A percentile compares a stretch with the other conserved stretches of the same genome.
These are phyloP conservation scores for Alectoris magna DNA, from an alignment of 2,797 vertebrate genomes.

Conservation along the genomic window DNA sequence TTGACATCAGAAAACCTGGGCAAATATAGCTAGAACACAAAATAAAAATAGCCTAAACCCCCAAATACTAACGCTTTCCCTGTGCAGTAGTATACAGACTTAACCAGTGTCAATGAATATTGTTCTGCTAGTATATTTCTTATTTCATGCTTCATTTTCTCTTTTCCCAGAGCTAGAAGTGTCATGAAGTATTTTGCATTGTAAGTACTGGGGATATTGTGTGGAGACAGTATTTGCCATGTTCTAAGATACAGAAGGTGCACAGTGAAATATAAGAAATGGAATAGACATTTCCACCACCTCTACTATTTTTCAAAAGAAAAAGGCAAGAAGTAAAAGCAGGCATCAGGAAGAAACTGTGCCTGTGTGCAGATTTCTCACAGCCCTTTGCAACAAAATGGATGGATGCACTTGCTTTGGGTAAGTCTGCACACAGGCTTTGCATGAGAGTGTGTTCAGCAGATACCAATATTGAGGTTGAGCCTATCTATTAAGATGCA, in stretches of 20 bases:
- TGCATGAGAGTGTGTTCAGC: neutral
- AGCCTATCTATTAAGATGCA: neutral
- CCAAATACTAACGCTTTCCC: conserved; percentile 19
- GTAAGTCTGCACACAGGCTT: neutral
- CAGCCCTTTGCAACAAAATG: neutral
- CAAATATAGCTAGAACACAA: neutral
- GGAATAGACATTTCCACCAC: conserved; percentile 6
- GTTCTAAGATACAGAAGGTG: conserved; percentile 36
- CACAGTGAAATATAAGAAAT: conserved; percentile 24
- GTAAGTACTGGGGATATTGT: conserved; percentile 62
- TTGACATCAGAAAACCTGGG: neutral
- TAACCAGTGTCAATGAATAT: conserved; percentile 70
- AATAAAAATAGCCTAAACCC: neutral
- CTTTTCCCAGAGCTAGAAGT: conserved; percentile 70
- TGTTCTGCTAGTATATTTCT: conserved; percentile 77
- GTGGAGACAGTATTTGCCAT: conserved; percentile 63
- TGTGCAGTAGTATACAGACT: conserved; percentile 34
- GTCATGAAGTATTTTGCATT: conserved; percentile 73
- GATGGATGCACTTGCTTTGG: neutral
- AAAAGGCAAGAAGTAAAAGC: neutral
- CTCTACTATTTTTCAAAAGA: neutral
- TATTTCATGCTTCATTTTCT: conserved; percentile 79
- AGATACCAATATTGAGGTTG: neutral
- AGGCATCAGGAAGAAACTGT: neutral
- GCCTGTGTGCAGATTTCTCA: neutral